phyloP scores from a whole-genome alignment of 2,113 vertebrate species.

The Drymodes brunneopygia region DNA sequence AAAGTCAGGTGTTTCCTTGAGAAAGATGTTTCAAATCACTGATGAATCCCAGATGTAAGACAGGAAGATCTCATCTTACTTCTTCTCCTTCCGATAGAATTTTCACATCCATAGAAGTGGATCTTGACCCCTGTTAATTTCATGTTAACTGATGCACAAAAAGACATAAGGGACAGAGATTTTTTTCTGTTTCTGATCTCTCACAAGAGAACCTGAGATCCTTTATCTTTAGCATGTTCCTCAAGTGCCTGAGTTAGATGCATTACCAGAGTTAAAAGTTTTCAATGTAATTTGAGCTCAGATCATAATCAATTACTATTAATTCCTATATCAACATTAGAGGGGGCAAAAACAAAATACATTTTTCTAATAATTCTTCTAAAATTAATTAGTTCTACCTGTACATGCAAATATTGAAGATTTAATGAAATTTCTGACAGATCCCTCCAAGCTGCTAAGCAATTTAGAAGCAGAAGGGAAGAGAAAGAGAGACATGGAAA shows the following conservation, averaged over 20 bases:
- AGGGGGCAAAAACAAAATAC: conserved; percentile 30
- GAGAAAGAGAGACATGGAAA: neutral
- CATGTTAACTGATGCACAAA: neutral
- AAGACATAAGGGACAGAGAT: neutral
- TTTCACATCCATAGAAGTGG: rapidly evolving
- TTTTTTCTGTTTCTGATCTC: neutral
- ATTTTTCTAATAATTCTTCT: conserved; percentile 14
- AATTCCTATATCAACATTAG: conserved; percentile 26
- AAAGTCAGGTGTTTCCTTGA: neutral
- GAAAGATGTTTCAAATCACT: neutral
- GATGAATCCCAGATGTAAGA: neutral
- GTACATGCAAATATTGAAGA: conserved; percentile 36
- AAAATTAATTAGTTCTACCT: conserved; percentile 58
- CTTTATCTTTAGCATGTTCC: neutral
- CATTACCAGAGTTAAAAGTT: neutral
- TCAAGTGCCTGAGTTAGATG: neutral
- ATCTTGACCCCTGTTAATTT: neutral
- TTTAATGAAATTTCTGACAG: conserved; percentile 47
- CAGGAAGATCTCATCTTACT: neutral
- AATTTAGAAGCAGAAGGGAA: neutral
- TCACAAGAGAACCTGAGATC: neutral
- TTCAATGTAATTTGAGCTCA: neutral
- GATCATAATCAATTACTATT: conserved; percentile 24
- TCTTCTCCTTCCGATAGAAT: neutral
- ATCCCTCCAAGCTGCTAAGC: neutral